Evolutionary conservation across 2,797 vertebrate species (phyloP), one percentile per base, ranked within the genome.

Genomic region (Picus viridis): DNA sequence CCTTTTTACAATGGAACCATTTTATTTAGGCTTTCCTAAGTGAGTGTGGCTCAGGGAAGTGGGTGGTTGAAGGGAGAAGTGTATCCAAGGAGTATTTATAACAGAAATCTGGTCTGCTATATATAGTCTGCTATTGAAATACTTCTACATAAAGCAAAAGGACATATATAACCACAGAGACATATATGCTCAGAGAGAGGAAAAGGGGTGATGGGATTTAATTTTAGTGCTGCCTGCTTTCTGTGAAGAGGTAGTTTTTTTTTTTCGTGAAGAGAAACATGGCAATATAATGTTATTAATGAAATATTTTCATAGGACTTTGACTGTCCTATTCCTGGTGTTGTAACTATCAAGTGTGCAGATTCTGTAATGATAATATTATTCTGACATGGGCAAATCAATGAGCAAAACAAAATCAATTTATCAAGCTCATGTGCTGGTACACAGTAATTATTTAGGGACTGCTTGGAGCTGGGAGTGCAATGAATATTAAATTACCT

Each of bases 381-480:
- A 75, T 58, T 86, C 72, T 53, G 62, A 77, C 68, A 92, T 63
- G 81, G 85, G 30, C 56, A 95, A 94, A 85, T 96, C 94, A 96
- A 57, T 76, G n/a, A 96, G 80, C 47, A 86, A 93, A 96, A 90
- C 86, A 71, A 95, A 96, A 88, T 92, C 86, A 86, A 71, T 96
- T 96, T 96, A 80, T 96, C 78, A 81, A 79, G 82, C 86, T 93
- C 39, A 27, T 94, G 45, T 88, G 32, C 74, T 85, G 62, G 75
- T 90, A 62, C 43, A 61, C 16, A 82, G 34, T 89, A 82, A 93
- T 93, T 95, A 90, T 91, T 90, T 86, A 83, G 54, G 83, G 93
- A 82, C 34, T 76, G 62, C 83, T 90, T 63, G 58, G 71, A 93
- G 67, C 57, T 51, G 78, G n/a, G 65, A 61, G 71, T 88, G 70